Evolutionary conservation across 2,888 invertebrate genomes (phyloP).

Genomic region (Mechanitis mazaeus): DNA sequence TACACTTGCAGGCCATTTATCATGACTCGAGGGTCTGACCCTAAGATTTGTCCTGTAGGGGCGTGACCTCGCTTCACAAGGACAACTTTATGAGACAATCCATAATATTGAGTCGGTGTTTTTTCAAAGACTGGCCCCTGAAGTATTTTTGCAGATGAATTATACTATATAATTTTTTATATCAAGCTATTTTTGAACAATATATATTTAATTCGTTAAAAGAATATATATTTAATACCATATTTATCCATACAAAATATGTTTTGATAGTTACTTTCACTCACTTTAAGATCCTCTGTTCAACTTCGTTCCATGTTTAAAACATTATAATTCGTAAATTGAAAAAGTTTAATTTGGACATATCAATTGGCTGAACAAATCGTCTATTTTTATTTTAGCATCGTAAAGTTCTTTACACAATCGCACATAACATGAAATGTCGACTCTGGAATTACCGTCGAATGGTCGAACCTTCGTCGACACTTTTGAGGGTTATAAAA

Average conservation of each 20-base stretch:
- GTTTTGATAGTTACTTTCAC: too few relatives aligned
- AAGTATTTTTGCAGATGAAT: neutral
- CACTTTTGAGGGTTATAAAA: conserved; percentile 47
- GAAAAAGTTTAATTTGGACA: conserved; percentile 15
- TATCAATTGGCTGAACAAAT: conserved; percentile 21
- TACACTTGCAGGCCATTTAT: conserved; percentile 26
- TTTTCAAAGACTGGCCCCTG: conserved; percentile 31
- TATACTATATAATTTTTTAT: neutral
- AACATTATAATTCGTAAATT: too few relatives aligned
- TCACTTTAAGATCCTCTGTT: too few relatives aligned
- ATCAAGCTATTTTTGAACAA: too few relatives aligned
- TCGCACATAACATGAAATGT: conserved; percentile 33
- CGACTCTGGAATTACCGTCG: conserved; percentile 46
- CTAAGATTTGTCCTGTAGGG: conserved; percentile 43
- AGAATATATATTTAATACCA: too few relatives aligned
- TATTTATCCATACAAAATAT: too few relatives aligned
- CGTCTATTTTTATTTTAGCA: conserved; percentile 24
- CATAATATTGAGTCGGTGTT: conserved; percentile 32
- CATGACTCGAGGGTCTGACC: conserved; percentile 25
- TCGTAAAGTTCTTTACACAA: conserved; percentile 39
- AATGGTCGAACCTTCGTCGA: conserved; percentile 40
- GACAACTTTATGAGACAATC: conserved; percentile 25
- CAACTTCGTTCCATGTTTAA: too few relatives aligned
- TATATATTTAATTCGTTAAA: too few relatives aligned
- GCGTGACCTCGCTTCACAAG: conserved; percentile 50